These are phyloP conservation scores for Myiotriccus ornatus DNA, from an alignment of 2,797 vertebrate species.

Conservation along the genomic window DNA sequence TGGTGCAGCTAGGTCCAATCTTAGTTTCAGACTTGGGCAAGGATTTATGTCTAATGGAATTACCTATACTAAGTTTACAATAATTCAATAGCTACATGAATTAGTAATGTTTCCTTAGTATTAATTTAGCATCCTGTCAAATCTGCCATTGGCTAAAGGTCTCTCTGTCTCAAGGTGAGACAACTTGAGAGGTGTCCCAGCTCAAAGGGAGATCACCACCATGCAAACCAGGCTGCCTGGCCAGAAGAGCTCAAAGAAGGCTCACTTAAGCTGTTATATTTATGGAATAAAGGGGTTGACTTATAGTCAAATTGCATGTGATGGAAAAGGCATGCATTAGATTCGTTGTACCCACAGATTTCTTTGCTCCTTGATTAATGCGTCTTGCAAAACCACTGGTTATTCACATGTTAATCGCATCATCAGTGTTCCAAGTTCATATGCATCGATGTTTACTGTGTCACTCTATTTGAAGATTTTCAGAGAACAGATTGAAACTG, in stretches of 20 bases:
- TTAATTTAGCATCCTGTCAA: background rate
- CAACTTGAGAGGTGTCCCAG: background rate
- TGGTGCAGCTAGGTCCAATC: background rate
- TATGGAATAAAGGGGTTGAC: background rate
- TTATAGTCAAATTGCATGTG: background rate
- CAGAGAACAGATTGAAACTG: background rate
- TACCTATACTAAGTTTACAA: background rate
- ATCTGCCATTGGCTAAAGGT: background rate
- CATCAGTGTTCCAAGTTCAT: background rate
- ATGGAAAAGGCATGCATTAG: background rate
- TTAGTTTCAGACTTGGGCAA: background rate
- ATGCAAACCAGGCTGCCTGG: background rate
- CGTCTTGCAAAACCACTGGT: background rate
- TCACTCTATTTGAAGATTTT: background rate
- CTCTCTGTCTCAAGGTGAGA: background rate
- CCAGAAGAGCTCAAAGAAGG: background rate
- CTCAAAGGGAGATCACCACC: background rate
- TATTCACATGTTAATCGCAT: background rate
- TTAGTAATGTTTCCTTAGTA: conserved; percentile 1
- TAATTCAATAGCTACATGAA: background rate
- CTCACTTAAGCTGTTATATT: background rate
- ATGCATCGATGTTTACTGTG: background rate
- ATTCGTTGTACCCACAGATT: background rate
- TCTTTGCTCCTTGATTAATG: background rate
- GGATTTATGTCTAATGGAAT: background rate